Base-by-base conservation (phyloP, 2,113 vertebrate genomes). In the Fregata magnificens region DNA sequence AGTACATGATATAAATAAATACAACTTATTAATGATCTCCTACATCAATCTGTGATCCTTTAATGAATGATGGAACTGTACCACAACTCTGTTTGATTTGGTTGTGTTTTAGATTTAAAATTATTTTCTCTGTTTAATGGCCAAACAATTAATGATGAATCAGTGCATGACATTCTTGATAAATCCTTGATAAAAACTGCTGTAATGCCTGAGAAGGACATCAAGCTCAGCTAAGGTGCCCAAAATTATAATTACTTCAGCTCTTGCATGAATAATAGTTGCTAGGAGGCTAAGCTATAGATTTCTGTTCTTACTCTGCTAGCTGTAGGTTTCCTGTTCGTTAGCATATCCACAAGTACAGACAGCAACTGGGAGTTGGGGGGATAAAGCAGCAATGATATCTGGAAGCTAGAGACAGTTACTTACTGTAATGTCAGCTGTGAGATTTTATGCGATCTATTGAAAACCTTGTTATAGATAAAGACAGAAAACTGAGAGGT, bases 1-100 rank as follows among this genome's bases (percentile, higher is more conserved):
- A 32, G 83, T 62, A 73, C 78, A 47, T 34, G 49, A 83, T 92
- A 77, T 88, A 94, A 96, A 95, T 88, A 94, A 93, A 78, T 47
- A 28, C 79, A 90, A 21, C 52, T 5, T 65, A 52, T 76, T 95
- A 96, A 95, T 21, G 59, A 45, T 53, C 47, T n/a, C 49, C 40
- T 55, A 0, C 31, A 22, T 47, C 83, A 58, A 31, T 88, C 55
- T 72, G 56, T 28, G 26, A 74, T 78, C 66, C 61, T n/a, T 40
- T 94, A 90, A 90, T 71, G 84, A 86, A 24, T 3, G 3, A 59
- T 0, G 1, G 83, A 94, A 63, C 66, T 17, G 16, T n/a, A 40
- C 44, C 82, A 32, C 45, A 49, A 28, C 72, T 66, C 70, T 25
- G 81, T 66, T 78, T 16, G 50, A 26, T 65, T 29, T 40, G 34